Evolutionary conservation across 2,797 vertebrate species (phyloP).

Genomic region (Enteromius unitaeniatus): DNA sequence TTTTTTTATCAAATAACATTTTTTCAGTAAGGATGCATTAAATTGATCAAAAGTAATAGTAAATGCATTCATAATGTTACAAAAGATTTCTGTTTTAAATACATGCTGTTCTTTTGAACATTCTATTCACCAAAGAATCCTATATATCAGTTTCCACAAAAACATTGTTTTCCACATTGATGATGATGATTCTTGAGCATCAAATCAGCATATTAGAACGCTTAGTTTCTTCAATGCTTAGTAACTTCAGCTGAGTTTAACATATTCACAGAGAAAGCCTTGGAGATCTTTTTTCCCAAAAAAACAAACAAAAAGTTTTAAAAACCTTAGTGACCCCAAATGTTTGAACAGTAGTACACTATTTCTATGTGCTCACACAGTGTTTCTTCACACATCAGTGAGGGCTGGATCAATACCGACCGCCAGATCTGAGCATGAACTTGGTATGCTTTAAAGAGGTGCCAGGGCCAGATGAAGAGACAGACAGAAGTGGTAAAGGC

Average conservation of each 20-base stretch:
- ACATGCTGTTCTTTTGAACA: background rate
- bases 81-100: background rate
- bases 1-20: background rate
- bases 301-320: background rate
- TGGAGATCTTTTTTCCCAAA: background rate
- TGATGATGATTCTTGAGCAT: background rate
- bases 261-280: background rate
- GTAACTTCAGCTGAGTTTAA: background rate
- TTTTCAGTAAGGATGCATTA: background rate
- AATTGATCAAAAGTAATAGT: background rate
- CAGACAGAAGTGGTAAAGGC: conserved; percentile 60
- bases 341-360: background rate
- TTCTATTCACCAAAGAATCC: background rate
- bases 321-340: background rate
- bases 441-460: conserved; percentile 5
- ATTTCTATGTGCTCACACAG: background rate
- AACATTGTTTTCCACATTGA: background rate
- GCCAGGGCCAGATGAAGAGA: background rate
- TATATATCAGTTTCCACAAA: background rate
- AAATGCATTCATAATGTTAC: background rate
- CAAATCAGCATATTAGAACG: background rate
- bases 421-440: conserved; percentile 54
- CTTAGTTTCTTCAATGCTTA: too few species aligned
- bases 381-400: background rate
- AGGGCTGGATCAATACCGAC: background rate